Base-by-base conservation (phyloP, 2,797 vertebrate species). In the Cynopterus sphinx region DNA sequence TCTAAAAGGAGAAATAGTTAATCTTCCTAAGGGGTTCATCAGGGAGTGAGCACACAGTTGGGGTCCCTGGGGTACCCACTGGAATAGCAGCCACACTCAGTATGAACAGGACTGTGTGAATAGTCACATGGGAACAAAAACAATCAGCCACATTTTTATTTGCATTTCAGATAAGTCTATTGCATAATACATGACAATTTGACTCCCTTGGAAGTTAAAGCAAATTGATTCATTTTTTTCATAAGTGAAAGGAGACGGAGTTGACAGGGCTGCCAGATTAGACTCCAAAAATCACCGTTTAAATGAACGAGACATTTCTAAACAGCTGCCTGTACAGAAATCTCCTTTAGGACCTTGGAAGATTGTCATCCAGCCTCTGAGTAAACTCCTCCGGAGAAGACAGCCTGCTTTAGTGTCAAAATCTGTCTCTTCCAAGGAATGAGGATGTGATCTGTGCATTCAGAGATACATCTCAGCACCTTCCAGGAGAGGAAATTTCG, bases 131-230 rank as follows among this genome's bases (percentile, higher is more conserved):
- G 49, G 36, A 68, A 75, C 11, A 11, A 55, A 51, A 68, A 6
- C 61, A 9, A 49, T 49, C 70, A 33, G 43, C 61, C 61, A 5
- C 17, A 3, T 31, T 63, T 51, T 4, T 9, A 53, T 49, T 46
- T 59, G 68, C 65, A 68, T 94, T 96, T 96, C 82, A 63, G 70
- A 75, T 65, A 75, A 87, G 31, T 39, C 36, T 19, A 16, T 77
- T 92, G 93, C 61, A 26, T 57, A 81, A 92, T 17, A 22, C 21
- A 11, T 22, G 71, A 11, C 51, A 24, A 17, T 46, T 46, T 67
- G 71, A 70, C 71, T 90, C 16, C 24, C 81, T 63, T 77, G 65
- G 73, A 85, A 63, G 57, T 95, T 33, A 78, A 68, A 61, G 89
- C 31, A 68, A 79, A 15, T 43, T 53, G 36, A 36, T 67, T 59